A percentile compares a stretch with the other conserved stretches of the same genome.
Conservation (phyloP, 2,797 vertebrate genomes). For the Phoxinus dragarum region DNA sequence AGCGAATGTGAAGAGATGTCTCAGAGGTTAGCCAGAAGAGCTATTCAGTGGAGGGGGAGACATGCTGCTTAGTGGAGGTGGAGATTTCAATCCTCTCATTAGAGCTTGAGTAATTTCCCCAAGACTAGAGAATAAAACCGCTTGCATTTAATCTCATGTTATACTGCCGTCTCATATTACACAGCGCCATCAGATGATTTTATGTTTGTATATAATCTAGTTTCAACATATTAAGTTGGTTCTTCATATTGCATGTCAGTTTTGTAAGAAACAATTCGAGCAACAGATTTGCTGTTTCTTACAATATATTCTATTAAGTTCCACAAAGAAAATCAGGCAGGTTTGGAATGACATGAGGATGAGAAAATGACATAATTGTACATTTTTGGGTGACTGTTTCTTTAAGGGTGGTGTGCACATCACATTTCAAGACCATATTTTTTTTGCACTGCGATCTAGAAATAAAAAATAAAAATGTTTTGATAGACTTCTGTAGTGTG, state of each 20-base stretch:
- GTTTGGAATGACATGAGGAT: too few species aligned
- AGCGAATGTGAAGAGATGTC: slow-evolving; percentile 51
- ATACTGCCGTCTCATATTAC: slow-evolving; percentile 12
- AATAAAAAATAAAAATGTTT: too few species aligned
- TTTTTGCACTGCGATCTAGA: too few species aligned
- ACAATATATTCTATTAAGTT: too few species aligned
- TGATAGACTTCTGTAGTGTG: too few species aligned
- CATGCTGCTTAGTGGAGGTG: slow-evolving; percentile 39
- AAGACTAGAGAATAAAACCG: slow-evolving; percentile 18
- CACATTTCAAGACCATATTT: background rate
- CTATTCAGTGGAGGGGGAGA: slow-evolving; percentile 5
- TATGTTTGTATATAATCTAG: background rate
- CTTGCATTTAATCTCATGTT: slow-evolving; percentile 19
- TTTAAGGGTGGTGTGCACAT: background rate
- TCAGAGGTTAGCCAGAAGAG: slow-evolving; percentile 39
- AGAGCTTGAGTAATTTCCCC: slow-evolving; percentile 22
- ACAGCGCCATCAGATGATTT: slow-evolving; percentile 10
- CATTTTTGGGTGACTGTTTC: background rate
- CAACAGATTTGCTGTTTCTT: too few species aligned
- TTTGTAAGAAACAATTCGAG: background rate
- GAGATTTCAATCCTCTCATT: slow-evolving; percentile 49
- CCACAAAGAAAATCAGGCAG: too few species aligned
- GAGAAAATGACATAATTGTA: too few species aligned
- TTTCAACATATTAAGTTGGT: background rate
- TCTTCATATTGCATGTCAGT: background rate